A percentile compares a stretch with the other conserved stretches of the same genome.
Conservation (phyloP, 2,113 vertebrate genomes). For the Baryphthengus martii region DNA sequence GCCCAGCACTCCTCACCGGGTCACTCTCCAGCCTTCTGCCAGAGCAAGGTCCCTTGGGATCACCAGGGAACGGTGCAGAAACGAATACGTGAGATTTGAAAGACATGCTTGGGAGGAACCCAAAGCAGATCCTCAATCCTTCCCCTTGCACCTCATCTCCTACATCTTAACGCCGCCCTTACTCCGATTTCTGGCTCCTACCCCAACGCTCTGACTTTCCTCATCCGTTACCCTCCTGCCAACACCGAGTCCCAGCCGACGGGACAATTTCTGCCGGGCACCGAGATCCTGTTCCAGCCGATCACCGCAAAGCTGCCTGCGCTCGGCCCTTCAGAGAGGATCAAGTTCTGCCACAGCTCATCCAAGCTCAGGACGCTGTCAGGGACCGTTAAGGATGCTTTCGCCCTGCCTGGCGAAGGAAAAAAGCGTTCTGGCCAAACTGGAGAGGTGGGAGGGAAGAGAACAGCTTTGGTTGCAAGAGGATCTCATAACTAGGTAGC, state of each 20-base stretch:
- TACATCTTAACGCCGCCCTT: background rate
- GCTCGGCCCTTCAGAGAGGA: background rate
- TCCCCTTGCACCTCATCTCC: background rate
- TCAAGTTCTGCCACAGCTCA: background rate
- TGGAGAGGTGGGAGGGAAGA: background rate
- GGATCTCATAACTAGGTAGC: background rate
- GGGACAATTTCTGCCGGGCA: background rate
- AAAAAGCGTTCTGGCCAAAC: background rate
- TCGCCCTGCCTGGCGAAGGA: background rate
- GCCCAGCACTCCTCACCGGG: background rate
- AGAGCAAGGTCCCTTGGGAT: background rate
- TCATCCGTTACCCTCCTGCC: background rate
- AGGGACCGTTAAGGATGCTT: background rate
- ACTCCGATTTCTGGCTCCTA: background rate
- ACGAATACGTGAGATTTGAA: rapidly evolving
- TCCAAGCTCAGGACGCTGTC: rapidly evolving
- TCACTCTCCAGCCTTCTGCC: background rate
- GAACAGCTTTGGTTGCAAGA: background rate
- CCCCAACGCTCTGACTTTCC: background rate
- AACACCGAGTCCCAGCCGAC: background rate
- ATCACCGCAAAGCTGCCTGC: background rate
- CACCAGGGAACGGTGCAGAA: rapidly evolving
- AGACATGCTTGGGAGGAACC: background rate
- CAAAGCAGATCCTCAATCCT: background rate
- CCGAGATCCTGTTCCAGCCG: background rate